Evolutionary conservation across 2,797 vertebrate species (phyloP), one percentile per base, ranked within the genome.

Genomic region (Enteromius trimaculatus): DNA sequence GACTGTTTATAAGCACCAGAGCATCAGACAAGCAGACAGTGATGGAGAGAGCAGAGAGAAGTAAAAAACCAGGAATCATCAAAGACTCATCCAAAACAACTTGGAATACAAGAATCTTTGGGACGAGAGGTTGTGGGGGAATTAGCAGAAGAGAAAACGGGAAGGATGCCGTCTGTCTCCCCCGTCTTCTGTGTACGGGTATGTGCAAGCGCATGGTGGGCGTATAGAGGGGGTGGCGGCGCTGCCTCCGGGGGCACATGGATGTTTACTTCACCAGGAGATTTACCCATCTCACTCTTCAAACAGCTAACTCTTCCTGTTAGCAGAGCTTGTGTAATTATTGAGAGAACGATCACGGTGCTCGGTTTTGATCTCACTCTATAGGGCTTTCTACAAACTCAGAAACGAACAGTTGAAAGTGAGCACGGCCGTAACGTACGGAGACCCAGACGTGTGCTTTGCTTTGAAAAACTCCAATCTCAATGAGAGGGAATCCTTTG

Each of bases 1-100:
- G 88, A 85, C 76, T 87, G 86, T 88, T 88, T 88, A 88, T 89
- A 87, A 51, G 42, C 77, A 82, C 60, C 79, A 75, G 79, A 72
- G 65, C 71, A 66, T 71, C 77, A 78, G 77, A 71, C 69, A 58
- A 66, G 39, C 70, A 74, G 84, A 70, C n/a, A 60, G 19, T 60
- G 44, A 83, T 64, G 80, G 70, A 78, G 82, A 69, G 26, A 80
- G 72, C 69, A 79, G 55, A 64, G n/a, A 85, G 77, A 23, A 83
- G 21, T 81, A 44, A 53, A 58, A 31, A 31, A 76, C 0, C 16
- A 71, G 51, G 60, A 82, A 77, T 81, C 84, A 87, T 85, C 79
- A 84, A 85, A 85, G 71, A 79, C 44, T 71, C 21, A 37, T 75
- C 31, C 70, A 75, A 75, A 72, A 58, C 26, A 66, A 66, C 23